phyloP scores from a whole-genome alignment of 37 sponge, comb jelly and placozoan species.

The Theonella swinhoei region DNA sequence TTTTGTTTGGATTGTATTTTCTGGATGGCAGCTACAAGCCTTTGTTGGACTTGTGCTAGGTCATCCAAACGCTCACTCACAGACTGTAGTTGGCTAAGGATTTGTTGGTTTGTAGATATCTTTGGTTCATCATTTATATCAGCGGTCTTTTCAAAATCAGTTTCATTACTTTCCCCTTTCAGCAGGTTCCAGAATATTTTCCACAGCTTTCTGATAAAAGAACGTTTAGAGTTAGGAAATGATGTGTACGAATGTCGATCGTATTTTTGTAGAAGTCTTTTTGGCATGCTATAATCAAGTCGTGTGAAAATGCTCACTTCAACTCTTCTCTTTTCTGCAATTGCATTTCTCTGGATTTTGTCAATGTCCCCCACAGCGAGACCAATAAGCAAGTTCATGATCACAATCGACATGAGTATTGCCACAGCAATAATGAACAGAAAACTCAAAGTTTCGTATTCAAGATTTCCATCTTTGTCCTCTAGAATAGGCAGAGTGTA shows the following conservation, averaged over 20 bases:
- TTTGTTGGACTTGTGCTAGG: background rate
- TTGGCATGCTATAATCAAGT: constrained; percentile 49
- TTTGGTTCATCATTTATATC: background rate
- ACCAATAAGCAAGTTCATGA: constrained; percentile 91
- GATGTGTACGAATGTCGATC: background rate
- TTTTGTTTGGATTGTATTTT: background rate
- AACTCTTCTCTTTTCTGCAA: constrained; percentile 34
- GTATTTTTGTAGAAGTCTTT: background rate
- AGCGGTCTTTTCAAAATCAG: background rate
- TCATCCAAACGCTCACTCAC: background rate
- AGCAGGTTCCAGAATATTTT: constrained; percentile 31
- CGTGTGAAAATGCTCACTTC: constrained; percentile 37
- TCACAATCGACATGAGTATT: constrained; percentile 68
- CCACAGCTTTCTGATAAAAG: constrained; percentile 8
- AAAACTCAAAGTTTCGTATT: constrained; percentile 40
- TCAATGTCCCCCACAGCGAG: constrained; percentile 93
- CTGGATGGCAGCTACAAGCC: background rate
- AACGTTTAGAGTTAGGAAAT: constrained; percentile 41
- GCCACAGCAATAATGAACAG: constrained; percentile 65
- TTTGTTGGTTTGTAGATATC: background rate
- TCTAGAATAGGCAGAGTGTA: constrained; percentile 34
- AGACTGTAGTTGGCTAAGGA: background rate
- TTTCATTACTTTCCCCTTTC: constrained; percentile 29
- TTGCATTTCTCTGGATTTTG: constrained; percentile 63
- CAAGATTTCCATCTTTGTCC: constrained; percentile 32